Conservation (phyloP, 2,888 invertebrate genomes). For the Tetranychus piercei region DNA sequence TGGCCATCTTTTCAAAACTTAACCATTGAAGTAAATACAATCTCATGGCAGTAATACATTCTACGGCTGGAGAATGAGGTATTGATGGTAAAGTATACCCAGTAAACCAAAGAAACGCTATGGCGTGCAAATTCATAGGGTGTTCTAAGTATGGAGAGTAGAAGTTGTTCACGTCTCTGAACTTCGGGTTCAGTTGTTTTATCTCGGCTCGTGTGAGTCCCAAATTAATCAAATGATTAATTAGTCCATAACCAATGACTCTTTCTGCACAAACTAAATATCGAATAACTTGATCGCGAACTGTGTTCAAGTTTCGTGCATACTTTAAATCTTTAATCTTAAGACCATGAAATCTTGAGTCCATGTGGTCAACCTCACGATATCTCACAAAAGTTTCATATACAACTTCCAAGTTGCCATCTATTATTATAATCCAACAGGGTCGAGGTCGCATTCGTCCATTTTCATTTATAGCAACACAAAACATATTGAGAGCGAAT, state of each 20-base stretch:
- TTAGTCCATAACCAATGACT: neutral
- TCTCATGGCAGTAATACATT: neutral
- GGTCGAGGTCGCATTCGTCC: too few relatives aligned
- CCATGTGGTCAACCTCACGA: too few relatives aligned
- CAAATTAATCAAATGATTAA: neutral
- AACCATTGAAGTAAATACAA: neutral
- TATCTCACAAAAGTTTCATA: too few relatives aligned
- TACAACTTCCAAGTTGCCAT: too few relatives aligned
- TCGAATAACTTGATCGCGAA: neutral
- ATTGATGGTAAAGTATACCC: neutral
- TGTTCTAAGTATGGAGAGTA: neutral
- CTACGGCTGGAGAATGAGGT: neutral
- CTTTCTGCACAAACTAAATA: neutral
- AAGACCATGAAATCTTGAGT: too few relatives aligned
- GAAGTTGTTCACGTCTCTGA: neutral
- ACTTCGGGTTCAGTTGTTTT: neutral
- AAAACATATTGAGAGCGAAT: too few relatives aligned
- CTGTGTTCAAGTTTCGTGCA: neutral
- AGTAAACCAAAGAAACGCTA: neutral
- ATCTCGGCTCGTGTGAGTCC: neutral
- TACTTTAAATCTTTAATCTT: too few relatives aligned
- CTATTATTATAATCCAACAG: too few relatives aligned
- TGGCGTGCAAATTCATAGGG: neutral
- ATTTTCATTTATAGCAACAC: too few relatives aligned
- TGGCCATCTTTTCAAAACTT: neutral